These are phyloP conservation scores for Protonibea diacanthus DNA, from an alignment of 2,797 vertebrate species.

Conservation along the genomic window DNA sequence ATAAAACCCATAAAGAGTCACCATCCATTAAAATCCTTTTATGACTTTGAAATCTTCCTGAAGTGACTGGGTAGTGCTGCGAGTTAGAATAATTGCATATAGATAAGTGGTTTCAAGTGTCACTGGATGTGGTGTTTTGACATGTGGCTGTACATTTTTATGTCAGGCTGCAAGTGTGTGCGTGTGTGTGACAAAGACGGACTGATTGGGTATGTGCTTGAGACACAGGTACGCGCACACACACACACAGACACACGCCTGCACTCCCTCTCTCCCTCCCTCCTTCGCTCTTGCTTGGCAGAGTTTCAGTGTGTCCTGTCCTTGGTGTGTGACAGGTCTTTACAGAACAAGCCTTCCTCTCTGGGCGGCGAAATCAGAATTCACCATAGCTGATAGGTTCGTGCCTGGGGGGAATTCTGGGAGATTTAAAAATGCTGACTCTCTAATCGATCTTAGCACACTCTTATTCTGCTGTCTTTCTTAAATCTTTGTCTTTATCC, in stretches of 20 bases:
- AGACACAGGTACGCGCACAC: constrained; percentile 13
- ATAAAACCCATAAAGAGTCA: constrained; percentile 73
- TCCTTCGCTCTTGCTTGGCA: constrained; percentile 27
- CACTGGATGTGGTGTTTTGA: constrained; percentile 51
- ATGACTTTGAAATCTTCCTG: constrained; percentile 60
- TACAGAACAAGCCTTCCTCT: constrained; percentile 69
- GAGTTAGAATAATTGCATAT: constrained; percentile 47
- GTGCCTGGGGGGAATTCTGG: constrained; percentile 75
- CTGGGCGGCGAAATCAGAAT: constrained; percentile 72
- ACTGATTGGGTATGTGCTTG: constrained; percentile 35
- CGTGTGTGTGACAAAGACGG: constrained; percentile 24
- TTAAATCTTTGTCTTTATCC: constrained; percentile 78
- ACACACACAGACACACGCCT: constrained; percentile 7
- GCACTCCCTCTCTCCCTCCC: constrained; percentile 16
- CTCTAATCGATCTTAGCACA: constrained; percentile 78
- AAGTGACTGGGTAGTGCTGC: constrained; percentile 58
- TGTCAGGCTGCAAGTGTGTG: constrained; percentile 1
- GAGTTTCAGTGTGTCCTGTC: constrained; percentile 69
- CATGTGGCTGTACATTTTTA: constrained; percentile 46
- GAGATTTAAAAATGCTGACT: constrained; percentile 82
- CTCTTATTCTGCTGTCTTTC: constrained; percentile 76
- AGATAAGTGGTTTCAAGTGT: constrained; percentile 60
- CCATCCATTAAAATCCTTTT: constrained; percentile 72
- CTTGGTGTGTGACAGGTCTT: constrained; percentile 76
- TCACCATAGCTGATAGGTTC: constrained; percentile 71